phyloP scores from a whole-genome alignment of 2,888 invertebrate genomes.

The Plagodis dolabraria region DNA sequence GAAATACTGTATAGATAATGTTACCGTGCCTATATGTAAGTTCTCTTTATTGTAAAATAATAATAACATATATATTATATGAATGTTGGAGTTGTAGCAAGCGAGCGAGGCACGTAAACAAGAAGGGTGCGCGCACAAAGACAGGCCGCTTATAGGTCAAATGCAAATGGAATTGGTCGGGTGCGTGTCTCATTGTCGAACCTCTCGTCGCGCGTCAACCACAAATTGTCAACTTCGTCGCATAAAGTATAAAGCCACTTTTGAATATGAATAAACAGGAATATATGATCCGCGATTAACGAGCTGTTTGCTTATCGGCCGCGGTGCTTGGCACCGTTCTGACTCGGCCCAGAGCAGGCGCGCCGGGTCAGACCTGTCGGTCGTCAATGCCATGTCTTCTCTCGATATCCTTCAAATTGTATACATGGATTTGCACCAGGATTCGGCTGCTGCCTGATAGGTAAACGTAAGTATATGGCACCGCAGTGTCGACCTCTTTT shows the following conservation, averaged over 20 bases:
- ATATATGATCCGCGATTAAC: conserved; percentile 59
- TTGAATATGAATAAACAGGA: conserved; percentile 72
- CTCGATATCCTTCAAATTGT: conserved; percentile 49
- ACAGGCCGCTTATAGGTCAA: conserved; percentile 71
- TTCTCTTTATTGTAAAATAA: no score
- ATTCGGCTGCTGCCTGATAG: background rate
- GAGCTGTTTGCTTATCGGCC: background rate
- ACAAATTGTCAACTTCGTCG: conserved; percentile 68
- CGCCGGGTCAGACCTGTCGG: conserved; percentile 6
- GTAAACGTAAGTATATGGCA: conserved; percentile 9
- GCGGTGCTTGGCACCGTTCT: background rate
- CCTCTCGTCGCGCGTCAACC: conserved; percentile 66
- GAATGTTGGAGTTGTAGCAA: background rate
- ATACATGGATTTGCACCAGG: conserved; percentile 36
- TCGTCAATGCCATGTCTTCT: conserved; percentile 32
- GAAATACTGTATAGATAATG: no score
- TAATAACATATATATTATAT: no score
- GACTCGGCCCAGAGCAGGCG: background rate
- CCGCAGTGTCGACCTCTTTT: background rate
- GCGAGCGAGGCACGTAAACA: background rate
- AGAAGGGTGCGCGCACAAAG: conserved; percentile 46
- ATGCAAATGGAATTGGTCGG: conserved; percentile 77
- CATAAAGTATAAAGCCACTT: conserved; percentile 71
- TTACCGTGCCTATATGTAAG: no score
- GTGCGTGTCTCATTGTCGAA: conserved; percentile 68